These are phyloP conservation scores for Pogonus chalceus DNA, from an alignment of 1,140 invertebrate genomes.

Conservation along the genomic window DNA sequence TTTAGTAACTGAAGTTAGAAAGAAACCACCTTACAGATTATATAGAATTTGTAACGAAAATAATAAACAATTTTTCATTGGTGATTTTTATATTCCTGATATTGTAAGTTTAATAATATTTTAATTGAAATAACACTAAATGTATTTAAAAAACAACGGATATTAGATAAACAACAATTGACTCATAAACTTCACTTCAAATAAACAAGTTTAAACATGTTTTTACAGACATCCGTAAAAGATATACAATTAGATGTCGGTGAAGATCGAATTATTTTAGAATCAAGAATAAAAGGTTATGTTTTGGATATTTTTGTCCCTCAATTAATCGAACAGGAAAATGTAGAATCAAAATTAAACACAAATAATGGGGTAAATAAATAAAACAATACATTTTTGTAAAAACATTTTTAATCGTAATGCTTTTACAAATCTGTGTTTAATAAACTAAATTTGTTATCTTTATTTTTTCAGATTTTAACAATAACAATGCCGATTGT, in stretches of 20 bases:
- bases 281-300: conserved; percentile 44
- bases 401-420: conserved; percentile 13
- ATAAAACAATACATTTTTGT: conserved; percentile 2
- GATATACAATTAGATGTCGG: conserved; percentile 56
- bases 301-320: conserved; percentile 59
- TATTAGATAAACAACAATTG: too few species aligned
- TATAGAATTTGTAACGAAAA: conserved; percentile 30
- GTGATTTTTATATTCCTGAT: conserved; percentile 41
- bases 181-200: too few species aligned
- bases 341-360: conserved; percentile 51
- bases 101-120: conserved; percentile 22
- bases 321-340: conserved; percentile 44
- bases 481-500: conserved; percentile 29
- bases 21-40: conserved; percentile 32
- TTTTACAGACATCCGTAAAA: conserved; percentile 44
- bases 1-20: conserved; percentile 12
- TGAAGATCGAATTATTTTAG: conserved; percentile 59
- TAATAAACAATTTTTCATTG: conserved; percentile 31
- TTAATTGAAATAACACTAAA: too few species aligned
- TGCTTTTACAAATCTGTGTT: conserved; percentile 7
- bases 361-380: conserved; percentile 44
- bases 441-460: not conserved
- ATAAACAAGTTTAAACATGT: too few species aligned
- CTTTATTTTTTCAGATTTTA: conserved; percentile 31
- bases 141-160: conserved; percentile 4